Percentiles rank a stretch among this genome's conserved stretches.
Evolutionary conservation across 1,140 invertebrate species (phyloP).

Genomic region (Pseudomyrmex sp.): DNA sequence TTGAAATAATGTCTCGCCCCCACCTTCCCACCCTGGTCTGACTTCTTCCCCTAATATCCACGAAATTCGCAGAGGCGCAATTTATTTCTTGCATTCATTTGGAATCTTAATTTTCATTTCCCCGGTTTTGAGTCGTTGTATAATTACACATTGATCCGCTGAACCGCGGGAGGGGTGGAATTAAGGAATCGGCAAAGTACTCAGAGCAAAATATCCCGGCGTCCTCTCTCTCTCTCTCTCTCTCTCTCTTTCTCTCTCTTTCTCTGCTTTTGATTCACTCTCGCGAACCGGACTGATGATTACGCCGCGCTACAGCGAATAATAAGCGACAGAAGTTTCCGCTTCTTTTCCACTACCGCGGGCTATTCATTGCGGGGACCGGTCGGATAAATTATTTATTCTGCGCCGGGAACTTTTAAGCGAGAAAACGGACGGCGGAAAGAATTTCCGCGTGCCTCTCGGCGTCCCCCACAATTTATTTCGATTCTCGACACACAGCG

Average conservation of each 20-base stretch:
- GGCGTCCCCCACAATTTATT: conserved; percentile 50
- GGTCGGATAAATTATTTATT: conserved; percentile 66
- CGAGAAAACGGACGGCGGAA: conserved; percentile 29
- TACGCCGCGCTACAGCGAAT: conserved; percentile 43
- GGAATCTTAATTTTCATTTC: conserved; percentile 73
- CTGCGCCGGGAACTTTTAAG: conserved; percentile 37
- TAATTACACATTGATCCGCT: conserved; percentile 72
- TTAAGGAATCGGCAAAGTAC: conserved; percentile 51
- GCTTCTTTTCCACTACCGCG: conserved; percentile 18
- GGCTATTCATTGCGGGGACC: conserved; percentile 47
- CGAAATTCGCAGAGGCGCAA: conserved; percentile 48
- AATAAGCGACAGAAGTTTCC: conserved; percentile 59
- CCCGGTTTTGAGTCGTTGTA: conserved; percentile 55
- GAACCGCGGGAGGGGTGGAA: conserved; percentile 9
- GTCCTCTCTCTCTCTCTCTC: conserved; percentile 23
- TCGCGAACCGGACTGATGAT: conserved; percentile 51
- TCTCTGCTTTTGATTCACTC: conserved; percentile 60
- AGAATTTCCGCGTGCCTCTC: conserved; percentile 41
- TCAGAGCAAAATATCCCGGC: conserved; percentile 52
- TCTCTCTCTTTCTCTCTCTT: background rate
- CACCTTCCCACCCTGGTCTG: background rate
- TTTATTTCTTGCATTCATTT: conserved; percentile 75
- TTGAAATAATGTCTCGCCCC: conserved; percentile 70
- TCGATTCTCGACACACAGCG: conserved; percentile 20
- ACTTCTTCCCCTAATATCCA: conserved; percentile 60